Percentiles rank a stretch among this genome's conserved stretches.
Evolutionary conservation across 2,797 vertebrate species (phyloP).

Genomic region (Hippocampus kuda): DNA sequence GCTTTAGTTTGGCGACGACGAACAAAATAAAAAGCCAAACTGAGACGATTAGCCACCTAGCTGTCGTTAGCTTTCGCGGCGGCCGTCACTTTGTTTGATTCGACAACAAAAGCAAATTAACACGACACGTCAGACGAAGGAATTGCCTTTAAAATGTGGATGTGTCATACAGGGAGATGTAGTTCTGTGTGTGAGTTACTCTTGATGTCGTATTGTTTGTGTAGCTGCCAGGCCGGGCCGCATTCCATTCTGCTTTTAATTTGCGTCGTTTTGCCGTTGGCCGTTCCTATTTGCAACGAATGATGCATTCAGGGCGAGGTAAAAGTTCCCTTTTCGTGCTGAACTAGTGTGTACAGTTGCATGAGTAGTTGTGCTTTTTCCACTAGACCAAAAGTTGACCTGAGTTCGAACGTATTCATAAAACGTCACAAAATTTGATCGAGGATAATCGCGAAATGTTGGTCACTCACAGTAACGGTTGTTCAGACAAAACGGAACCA

Average conservation of each 20-base stretch:
- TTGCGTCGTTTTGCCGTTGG: neutral
- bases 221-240: neutral
- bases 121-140: neutral
- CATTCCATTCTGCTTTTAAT: neutral
- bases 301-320: neutral
- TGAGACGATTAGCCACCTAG: neutral
- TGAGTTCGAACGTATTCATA: neutral
- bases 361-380: neutral
- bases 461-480: too few relatives aligned
- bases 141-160: neutral
- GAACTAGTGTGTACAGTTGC: neutral
- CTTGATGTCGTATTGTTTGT: neutral
- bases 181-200: neutral
- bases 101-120: neutral
- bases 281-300: neutral
- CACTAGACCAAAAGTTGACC: neutral
- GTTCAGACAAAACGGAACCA: too few relatives aligned
- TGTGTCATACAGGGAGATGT: too few relatives aligned
- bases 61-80: neutral
- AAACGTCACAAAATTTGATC: neutral
- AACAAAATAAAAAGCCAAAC: too few relatives aligned
- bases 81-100: neutral
- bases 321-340: neutral
- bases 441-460: too few relatives aligned
- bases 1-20: neutral